Evolutionary conservation across 2,888 invertebrate species (phyloP).

Genomic region (Drosophila villosipedis): DNA sequence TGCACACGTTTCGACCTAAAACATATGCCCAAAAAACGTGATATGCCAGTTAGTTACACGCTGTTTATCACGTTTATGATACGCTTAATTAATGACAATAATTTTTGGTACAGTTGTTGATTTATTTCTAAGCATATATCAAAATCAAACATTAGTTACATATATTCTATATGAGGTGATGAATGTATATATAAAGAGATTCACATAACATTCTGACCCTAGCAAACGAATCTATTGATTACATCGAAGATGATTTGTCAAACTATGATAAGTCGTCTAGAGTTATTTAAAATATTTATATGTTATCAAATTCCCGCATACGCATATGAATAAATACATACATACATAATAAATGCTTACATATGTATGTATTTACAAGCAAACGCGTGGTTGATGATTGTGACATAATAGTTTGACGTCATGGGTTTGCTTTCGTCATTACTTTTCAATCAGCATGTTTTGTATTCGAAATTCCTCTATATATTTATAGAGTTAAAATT

Average conservation of each 20-base stretch:
- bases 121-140: slow-evolving; percentile 8
- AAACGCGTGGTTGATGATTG: neutral
- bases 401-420: slow-evolving; percentile 39
- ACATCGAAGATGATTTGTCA: neutral
- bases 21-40: slow-evolving; percentile 43
- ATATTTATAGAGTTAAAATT: slow-evolving; percentile 2
- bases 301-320: neutral
- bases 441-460: neutral
- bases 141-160: neutral
- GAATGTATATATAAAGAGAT: neutral
- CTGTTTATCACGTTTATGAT: slow-evolving; percentile 55
- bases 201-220: neutral
- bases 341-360: neutral
- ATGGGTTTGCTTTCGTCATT: slow-evolving; percentile 38
- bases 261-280: too few relatives aligned
- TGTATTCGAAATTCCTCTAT: neutral
- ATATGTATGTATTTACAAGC: neutral
- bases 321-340: neutral
- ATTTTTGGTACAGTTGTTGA: slow-evolving; percentile 16
- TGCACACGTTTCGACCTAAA: slow-evolving; percentile 5
- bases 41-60: slow-evolving; percentile 46
- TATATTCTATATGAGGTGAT: neutral
- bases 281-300: neutral
- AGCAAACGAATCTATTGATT: neutral
- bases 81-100: slow-evolving; percentile 21